phyloP scores from a whole-genome alignment of 1,140 invertebrate genomes.

The Rhagoletis pomonella region DNA sequence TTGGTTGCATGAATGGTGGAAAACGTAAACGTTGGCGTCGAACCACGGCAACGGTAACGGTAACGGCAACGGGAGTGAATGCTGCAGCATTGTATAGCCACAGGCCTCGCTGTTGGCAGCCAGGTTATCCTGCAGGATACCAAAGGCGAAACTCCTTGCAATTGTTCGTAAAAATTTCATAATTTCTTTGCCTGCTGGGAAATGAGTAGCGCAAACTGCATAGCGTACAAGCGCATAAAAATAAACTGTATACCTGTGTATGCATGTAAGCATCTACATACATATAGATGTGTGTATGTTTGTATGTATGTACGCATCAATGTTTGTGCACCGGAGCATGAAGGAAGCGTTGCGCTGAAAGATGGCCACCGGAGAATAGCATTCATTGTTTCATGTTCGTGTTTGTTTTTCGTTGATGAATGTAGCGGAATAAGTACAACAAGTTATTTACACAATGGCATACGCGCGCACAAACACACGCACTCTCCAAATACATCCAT shows the following conservation, averaged over 20 bases:
- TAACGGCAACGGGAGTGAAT: background rate
- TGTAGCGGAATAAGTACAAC: conserved; percentile 46
- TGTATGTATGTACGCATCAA: background rate
- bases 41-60: background rate
- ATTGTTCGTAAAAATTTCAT: conserved; percentile 52
- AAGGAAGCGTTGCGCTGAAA: conserved; percentile 38
- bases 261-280: background rate
- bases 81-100: background rate
- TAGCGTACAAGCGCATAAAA: background rate
- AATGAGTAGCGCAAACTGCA: conserved; percentile 31
- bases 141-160: conserved; percentile 21
- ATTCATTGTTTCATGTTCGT: conserved; percentile 24
- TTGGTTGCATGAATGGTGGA: conserved; percentile 20
- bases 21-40: background rate
- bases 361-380: conserved; percentile 20
- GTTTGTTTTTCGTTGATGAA: conserved; percentile 21
- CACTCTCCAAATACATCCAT: background rate
- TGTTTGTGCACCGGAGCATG: background rate
- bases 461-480: background rate
- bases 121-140: conserved; percentile 20
- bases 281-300: background rate
- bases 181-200: conserved; percentile 37
- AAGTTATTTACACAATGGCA: background rate
- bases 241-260: background rate
- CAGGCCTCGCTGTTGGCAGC: conserved; percentile 1